A percentile compares a stretch with the other conserved stretches of the same genome.
These are phyloP conservation scores for Auanema freiburgensis DNA, from an alignment of 2,888 invertebrate species.

Conservation along the genomic window DNA sequence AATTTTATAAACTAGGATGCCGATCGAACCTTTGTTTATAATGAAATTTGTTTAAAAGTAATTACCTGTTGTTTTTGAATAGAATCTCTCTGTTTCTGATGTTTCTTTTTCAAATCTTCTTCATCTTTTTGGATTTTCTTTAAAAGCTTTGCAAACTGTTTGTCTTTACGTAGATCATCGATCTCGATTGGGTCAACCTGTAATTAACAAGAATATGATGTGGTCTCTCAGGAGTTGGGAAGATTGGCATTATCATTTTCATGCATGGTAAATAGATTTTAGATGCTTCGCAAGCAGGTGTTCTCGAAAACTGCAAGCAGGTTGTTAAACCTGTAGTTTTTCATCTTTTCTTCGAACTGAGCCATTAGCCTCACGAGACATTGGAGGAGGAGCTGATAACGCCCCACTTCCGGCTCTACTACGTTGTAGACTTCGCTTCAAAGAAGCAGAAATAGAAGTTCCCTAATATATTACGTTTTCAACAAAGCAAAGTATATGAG, in stretches of 20 bases:
- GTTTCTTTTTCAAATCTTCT: slow-evolving; percentile 84
- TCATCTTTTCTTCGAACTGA: slow-evolving; percentile 16
- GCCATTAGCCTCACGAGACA: slow-evolving; percentile 8
- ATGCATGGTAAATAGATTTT: background rate
- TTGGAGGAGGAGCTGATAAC: slow-evolving; percentile 16
- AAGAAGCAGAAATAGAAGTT: slow-evolving; percentile 1
- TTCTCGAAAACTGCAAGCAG: background rate
- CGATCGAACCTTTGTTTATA: too few relatives aligned
- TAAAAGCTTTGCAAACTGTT: slow-evolving; percentile 85
- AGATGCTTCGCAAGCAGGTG: slow-evolving; percentile 1
- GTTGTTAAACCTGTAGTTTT: slow-evolving; percentile 10
- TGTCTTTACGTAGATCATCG: slow-evolving; percentile 79
- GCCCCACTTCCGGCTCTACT: slow-evolving; percentile 1
- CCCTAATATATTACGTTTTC: background rate
- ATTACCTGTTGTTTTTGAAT: slow-evolving; percentile 75
- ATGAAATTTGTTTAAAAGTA: too few relatives aligned
- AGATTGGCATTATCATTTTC: background rate
- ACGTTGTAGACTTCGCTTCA: slow-evolving; percentile 2
- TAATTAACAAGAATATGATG: slow-evolving; percentile 12
- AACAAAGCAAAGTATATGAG: background rate
- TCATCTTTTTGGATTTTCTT: slow-evolving; percentile 94
- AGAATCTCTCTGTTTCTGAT: slow-evolving; percentile 85
- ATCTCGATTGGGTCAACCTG: slow-evolving; percentile 85
- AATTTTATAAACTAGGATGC: slow-evolving; percentile 1
- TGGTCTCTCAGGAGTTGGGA: background rate